Conservation (phyloP, 2,113 vertebrate genomes). For the Taurulus bubalis region DNA sequence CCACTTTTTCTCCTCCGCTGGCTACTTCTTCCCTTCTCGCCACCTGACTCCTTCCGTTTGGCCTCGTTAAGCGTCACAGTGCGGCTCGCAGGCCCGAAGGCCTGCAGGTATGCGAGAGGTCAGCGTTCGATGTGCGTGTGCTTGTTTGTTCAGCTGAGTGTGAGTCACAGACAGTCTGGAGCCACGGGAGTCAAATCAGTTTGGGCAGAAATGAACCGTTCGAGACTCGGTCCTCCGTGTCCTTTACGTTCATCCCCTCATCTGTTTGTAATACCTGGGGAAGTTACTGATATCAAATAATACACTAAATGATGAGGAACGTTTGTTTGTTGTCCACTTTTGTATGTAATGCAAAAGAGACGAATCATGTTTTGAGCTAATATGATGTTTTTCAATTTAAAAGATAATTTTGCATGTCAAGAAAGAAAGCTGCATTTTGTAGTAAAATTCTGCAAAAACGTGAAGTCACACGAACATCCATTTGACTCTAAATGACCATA, state of each 20-base stretch:
- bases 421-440: too few species aligned
- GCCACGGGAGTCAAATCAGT: too few species aligned
- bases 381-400: too few species aligned
- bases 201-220: too few species aligned
- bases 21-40: neutral
- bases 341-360: neutral
- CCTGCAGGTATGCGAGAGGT: neutral
- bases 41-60: neutral
- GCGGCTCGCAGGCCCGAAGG: neutral
- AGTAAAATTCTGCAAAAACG: too few species aligned
- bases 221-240: too few species aligned
- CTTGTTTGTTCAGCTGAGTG: constrained; percentile 21
- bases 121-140: neutral
- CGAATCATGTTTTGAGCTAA: too few species aligned
- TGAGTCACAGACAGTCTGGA: neutral
- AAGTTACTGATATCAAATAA: neutral
- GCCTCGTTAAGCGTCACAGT: neutral
- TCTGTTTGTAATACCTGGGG: neutral
- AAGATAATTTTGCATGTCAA: too few species aligned
- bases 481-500: too few species aligned
- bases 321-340: neutral
- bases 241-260: too few species aligned
- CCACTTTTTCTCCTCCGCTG: neutral
- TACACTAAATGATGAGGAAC: too few species aligned
- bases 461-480: too few species aligned